Percentiles rank a stretch among this genome's conserved stretches.
Conservation (phyloP, 2,888 invertebrate genomes). For the Lypha dubia region DNA sequence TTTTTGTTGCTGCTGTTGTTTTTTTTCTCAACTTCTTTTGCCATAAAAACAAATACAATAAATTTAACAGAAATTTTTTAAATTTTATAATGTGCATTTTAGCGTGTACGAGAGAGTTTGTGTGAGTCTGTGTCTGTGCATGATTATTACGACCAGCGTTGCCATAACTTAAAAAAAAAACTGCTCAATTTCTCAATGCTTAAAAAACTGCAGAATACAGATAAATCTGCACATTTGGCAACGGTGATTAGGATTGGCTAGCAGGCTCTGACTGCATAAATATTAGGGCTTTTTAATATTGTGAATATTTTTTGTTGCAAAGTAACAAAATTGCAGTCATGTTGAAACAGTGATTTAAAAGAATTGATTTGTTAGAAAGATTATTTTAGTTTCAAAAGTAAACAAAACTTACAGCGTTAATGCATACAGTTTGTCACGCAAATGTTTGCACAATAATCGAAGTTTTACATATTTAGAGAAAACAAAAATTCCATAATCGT, state of each 20-base stretch:
- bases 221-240: too few relatives aligned
- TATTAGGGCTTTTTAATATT: conserved; percentile 14
- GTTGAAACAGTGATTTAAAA: conserved; percentile 16
- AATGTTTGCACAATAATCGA: background rate
- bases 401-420: background rate
- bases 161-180: too few relatives aligned
- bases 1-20: conserved; percentile 11
- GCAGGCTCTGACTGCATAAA: conserved; percentile 27
- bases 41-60: conserved; percentile 46
- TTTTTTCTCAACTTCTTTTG: conserved; percentile 23
- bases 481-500: too few relatives aligned
- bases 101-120: background rate
- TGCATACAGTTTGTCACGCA: background rate
- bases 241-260: conserved; percentile 2
- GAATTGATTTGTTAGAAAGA: background rate
- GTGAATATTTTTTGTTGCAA: conserved; percentile 18
- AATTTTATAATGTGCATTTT: conserved; percentile 40
- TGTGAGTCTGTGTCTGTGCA: conserved; percentile 4
- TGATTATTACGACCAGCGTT: background rate
- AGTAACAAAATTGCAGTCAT: conserved; percentile 11
- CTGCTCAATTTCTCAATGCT: too few relatives aligned
- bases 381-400: background rate
- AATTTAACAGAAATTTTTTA: conserved; percentile 38
- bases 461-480: too few relatives aligned
- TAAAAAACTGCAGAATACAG: too few relatives aligned